A percentile compares a stretch with the other conserved stretches of the same genome.
Evolutionary conservation across 2,113 vertebrate genomes (phyloP).

Genomic region (Takifugu bimaculatus): DNA sequence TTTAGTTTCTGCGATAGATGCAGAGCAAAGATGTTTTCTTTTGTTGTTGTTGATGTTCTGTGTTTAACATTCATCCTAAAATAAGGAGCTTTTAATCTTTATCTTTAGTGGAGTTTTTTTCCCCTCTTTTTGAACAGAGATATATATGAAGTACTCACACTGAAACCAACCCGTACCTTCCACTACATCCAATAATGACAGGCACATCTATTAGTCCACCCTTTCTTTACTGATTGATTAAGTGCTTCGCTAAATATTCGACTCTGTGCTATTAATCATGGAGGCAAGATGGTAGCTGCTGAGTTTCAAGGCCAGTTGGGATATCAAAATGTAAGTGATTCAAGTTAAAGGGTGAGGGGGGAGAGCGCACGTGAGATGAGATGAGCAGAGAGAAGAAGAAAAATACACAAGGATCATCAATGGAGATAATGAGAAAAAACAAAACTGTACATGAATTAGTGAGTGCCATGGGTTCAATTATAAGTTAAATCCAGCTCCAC

Average conservation of each 20-base stretch:
- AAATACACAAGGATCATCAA: slow-evolving; percentile 27
- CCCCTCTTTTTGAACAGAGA: slow-evolving; percentile 14
- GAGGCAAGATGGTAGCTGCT: slow-evolving; percentile 49
- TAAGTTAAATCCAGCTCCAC: slow-evolving; percentile 1
- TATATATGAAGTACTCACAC: slow-evolving; percentile 9
- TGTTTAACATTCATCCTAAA: no score
- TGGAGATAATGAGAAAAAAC: slow-evolving; percentile 13
- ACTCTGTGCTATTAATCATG: slow-evolving; percentile 66
- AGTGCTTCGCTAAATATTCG: slow-evolving; percentile 66
- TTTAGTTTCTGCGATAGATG: no score
- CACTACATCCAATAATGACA: slow-evolving; percentile 57
- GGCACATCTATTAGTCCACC: slow-evolving; percentile 66
- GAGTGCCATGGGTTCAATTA: background rate
- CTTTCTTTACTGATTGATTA: slow-evolving; percentile 71
- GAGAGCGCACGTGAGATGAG: slow-evolving; percentile 37
- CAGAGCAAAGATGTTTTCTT: no score
- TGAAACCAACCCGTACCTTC: slow-evolving; percentile 31
- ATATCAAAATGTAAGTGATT: slow-evolving; percentile 60
- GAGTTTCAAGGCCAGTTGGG: slow-evolving; percentile 58
- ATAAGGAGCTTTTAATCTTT: no score
- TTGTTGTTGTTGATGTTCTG: no score
- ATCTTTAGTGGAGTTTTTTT: background rate
- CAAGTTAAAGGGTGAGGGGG: slow-evolving; percentile 57
- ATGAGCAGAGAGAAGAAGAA: slow-evolving; percentile 27
- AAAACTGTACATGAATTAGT: slow-evolving; percentile 8